These are phyloP conservation scores for Candoia aspera DNA, from an alignment of 2,113 vertebrate species.

Conservation along the genomic window DNA sequence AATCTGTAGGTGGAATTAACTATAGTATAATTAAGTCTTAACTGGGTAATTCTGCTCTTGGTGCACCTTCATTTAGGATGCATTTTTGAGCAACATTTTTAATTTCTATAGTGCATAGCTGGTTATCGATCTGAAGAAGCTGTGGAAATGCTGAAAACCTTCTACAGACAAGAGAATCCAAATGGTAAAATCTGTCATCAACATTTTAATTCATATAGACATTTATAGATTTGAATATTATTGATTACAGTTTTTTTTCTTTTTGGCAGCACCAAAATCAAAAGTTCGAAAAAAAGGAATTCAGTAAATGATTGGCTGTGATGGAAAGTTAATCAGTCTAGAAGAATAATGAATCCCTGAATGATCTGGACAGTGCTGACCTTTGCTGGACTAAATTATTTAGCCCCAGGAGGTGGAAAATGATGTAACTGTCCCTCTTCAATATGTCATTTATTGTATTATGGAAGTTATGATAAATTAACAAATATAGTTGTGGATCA, in stretches of 20 bases:
- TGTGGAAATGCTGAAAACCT: conserved; percentile 89
- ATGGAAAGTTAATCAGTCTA: conserved; percentile 8
- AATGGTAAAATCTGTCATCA: conserved; percentile 79
- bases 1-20: conserved; percentile 2
- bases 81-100: conserved; percentile 25
- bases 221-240: conserved; percentile 15
- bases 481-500: background rate
- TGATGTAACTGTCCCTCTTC: background rate
- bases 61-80: conserved; percentile 8
- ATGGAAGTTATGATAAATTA: conserved; percentile 16
- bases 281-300: conserved; percentile 87
- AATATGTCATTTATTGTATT: background rate
- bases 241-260: conserved; percentile 17
- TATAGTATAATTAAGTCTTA: background rate
- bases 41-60: background rate
- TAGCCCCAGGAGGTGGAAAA: conserved; percentile 1
- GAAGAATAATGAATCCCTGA: accelerated
- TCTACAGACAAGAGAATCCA: conserved; percentile 97
- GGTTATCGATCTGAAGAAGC: conserved; percentile 91
- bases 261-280: conserved; percentile 84
- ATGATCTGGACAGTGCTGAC: background rate
- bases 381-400: conserved; percentile 11
- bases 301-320: conserved; percentile 44
- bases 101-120: conserved; percentile 79
- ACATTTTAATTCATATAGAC: background rate